Percentiles rank a stretch among this genome's conserved stretches.
These are phyloP conservation scores for Atractosteus spatula DNA, from an alignment of 2,113 vertebrate genomes.

Conservation along the genomic window DNA sequence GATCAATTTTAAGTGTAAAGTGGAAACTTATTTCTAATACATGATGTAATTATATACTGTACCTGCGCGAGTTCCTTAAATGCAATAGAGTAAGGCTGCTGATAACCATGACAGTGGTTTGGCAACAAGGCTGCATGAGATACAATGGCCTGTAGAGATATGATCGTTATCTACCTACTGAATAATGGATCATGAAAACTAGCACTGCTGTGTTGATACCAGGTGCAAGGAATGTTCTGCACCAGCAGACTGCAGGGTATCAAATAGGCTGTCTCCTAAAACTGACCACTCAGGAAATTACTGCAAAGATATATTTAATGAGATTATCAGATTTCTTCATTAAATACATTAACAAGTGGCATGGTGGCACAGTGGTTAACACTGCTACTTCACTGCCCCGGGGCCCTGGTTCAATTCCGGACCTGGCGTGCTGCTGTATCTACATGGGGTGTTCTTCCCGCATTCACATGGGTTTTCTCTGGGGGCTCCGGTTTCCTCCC, in stretches of 20 bases:
- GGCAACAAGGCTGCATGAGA: slow-evolving; percentile 64
- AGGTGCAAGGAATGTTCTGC: slow-evolving; percentile 20
- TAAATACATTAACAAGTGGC: no score
- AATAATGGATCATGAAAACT: slow-evolving; percentile 64
- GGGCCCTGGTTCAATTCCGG: no score
- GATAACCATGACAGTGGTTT: slow-evolving; percentile 59
- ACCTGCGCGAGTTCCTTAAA: slow-evolving; percentile 57
- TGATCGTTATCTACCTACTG: slow-evolving; percentile 54
- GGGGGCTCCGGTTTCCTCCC: no score
- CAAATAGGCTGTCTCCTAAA: slow-evolving; percentile 29
- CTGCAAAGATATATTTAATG: background rate
- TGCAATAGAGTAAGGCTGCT: slow-evolving; percentile 66
- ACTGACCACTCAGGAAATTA: slow-evolving; percentile 32
- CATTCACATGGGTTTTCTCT: no score
- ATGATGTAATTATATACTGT: slow-evolving; percentile 60
- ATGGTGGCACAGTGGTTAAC: no score
- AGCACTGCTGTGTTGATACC: slow-evolving; percentile 28
- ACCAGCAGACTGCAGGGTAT: slow-evolving; percentile 22
- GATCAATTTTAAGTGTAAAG: slow-evolving; percentile 39
- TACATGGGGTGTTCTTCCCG: no score
- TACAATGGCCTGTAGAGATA: slow-evolving; percentile 54
- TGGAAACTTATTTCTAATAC: slow-evolving; percentile 58
- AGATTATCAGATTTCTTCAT: background rate
- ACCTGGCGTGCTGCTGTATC: no score
- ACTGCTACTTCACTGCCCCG: no score